Evolutionary conservation across 2,113 vertebrate species (phyloP).

Genomic region (Pseudorhombus dupliciocellatus): DNA sequence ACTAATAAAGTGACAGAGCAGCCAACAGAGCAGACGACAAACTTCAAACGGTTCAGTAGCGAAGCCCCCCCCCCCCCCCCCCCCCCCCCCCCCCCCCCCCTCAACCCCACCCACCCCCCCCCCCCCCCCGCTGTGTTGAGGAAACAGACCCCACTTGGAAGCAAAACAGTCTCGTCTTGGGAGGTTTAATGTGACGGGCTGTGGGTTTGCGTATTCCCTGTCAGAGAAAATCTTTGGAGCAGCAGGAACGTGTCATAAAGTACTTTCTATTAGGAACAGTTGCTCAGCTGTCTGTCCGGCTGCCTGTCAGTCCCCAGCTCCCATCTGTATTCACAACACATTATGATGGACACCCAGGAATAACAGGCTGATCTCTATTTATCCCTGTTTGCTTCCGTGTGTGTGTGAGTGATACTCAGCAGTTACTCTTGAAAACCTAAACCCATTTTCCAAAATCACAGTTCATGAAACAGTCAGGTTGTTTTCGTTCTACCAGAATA

Average conservation of each 20-base stretch:
- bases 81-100: too few species aligned
- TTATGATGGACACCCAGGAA: slow-evolving; percentile 84
- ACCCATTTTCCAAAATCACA: too few species aligned
- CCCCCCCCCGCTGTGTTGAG: too few species aligned
- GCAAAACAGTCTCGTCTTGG: slow-evolving; percentile 24
- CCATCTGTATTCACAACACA: slow-evolving; percentile 89
- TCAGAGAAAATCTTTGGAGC: slow-evolving; percentile 66
- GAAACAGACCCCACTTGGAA: not conserved
- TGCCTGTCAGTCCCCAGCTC: slow-evolving; percentile 64
- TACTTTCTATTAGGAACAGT: slow-evolving; percentile 88
- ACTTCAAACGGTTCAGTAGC: not conserved
- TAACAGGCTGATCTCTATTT: slow-evolving; percentile 53
- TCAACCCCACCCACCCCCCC: too few species aligned
- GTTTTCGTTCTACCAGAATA: too few species aligned
- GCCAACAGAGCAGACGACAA: not conserved
- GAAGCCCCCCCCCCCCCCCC: not conserved
- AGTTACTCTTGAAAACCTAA: too few species aligned
- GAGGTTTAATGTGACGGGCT: slow-evolving; percentile 53
- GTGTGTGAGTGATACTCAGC: not conserved
- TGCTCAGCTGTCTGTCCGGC: slow-evolving; percentile 83
- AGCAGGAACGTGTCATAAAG: slow-evolving; percentile 77
- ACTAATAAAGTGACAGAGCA: not conserved
- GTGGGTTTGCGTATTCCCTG: slow-evolving; percentile 40
- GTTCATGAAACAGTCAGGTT: too few species aligned
- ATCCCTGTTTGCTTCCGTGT: not conserved